Evolutionary conservation across 2,797 vertebrate genomes (phyloP), one percentile per base, ranked within the genome.

Genomic region (Serranus cabrilla): DNA sequence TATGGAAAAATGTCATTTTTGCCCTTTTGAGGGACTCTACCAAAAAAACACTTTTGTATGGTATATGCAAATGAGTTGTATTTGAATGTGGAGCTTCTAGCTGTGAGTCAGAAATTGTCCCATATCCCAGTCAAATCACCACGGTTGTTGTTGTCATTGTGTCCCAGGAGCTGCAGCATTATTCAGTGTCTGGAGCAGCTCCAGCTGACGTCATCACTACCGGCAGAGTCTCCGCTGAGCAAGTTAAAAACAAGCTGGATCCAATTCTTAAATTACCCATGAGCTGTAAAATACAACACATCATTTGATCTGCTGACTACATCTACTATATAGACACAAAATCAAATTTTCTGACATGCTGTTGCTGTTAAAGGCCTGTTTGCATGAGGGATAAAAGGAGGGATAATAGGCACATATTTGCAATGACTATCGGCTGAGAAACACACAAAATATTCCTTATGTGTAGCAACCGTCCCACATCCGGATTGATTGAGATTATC

Each of bases 121-220:
- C 69, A 37, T 21, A 65, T 65, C 54, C 23, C 51, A 45, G 76
- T 75, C 56, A 75, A 56, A 87, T 79, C 56, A 70, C 16, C 18
- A 5, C 5, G 7, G 61, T n/a, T 34, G 61, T 67, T 27, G 27
- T 27, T 27, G 27, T 27, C 27, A 27, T 27, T 39, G 78, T 76
- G 61, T 88, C 58, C 25, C 14, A 68, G 27, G 68, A 76, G 68
- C 43, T 21, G n/a, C 4, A 42, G 37, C 67, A 37, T 85, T 82
- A 80, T 71, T 85, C 66, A 71, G 39, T 14, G 66, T 71, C 56
- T 64, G 49, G 40, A 62, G 60, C 49, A 49, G 70, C 46, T 34
- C 46, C 17, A 5, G 47, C 75, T 54, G 50, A 69, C 39, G 4
- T 69, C 55, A 40, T 50, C 43, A 34, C 59, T 61, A 42, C 66